A percentile compares a stretch with the other conserved stretches of the same genome.
These are phyloP conservation scores for Amphipyra berbera DNA, from an alignment of 2,888 invertebrate species.

Conservation along the genomic window DNA sequence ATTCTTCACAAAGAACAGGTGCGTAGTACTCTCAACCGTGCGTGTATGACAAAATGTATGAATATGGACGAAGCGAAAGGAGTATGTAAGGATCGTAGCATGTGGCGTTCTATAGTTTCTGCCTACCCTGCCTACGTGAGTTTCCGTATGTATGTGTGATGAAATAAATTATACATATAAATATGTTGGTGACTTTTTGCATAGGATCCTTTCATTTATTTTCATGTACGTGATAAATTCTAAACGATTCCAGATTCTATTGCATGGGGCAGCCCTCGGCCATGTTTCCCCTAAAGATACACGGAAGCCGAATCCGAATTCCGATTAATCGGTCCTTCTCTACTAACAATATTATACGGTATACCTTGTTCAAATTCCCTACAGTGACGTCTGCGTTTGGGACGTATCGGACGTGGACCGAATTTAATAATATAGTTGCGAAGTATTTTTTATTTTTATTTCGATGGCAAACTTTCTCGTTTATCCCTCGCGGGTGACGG, in stretches of 20 bases:
- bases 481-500: conserved; percentile 40
- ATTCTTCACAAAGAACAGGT: no score
- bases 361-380: conserved; percentile 50
- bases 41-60: no score
- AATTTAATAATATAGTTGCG: conserved; percentile 55
- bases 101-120: no score
- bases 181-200: no score
- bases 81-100: no score
- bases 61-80: no score
- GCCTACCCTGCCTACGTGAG: no score
- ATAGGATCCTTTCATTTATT: no score
- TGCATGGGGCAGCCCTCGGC: not conserved
- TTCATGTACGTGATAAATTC: no score
- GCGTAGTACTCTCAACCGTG: no score
- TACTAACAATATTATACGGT: conserved; percentile 35
- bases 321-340: conserved; percentile 30
- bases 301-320: conserved; percentile 33
- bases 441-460: conserved; percentile 56
- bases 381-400: conserved; percentile 24
- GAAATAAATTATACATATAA: no score
- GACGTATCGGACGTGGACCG: conserved; percentile 50
- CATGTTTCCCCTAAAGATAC: conserved; percentile 19
- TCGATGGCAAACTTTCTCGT: conserved; percentile 50
- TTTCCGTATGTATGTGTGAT: no score
- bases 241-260: not conserved